Percentiles rank a stretch among this genome's conserved stretches.
phyloP scores from a whole-genome alignment of 2,113 vertebrate species.

The Corythaixoides concolor region DNA sequence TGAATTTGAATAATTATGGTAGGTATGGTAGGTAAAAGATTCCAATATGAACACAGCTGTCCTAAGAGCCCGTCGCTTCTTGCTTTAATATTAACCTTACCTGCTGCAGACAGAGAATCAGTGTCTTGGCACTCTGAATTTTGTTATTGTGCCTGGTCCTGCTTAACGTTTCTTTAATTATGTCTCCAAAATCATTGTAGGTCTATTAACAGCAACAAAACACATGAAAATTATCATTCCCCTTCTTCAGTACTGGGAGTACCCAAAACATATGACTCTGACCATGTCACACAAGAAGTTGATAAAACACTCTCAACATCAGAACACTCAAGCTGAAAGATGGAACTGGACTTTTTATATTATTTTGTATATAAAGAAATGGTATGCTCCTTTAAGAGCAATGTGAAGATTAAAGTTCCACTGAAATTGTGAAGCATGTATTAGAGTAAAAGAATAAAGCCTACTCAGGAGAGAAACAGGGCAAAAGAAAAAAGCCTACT shows the following conservation, averaged over 20 bases:
- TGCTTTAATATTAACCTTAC: slow-evolving; percentile 75
- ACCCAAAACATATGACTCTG: neutral
- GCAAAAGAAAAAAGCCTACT: neutral
- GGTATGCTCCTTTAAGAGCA: neutral
- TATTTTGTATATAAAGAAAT: neutral
- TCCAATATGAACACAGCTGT: neutral
- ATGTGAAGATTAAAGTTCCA: neutral
- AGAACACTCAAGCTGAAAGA: neutral
- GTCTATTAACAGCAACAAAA: slow-evolving; percentile 70
- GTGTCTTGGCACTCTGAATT: slow-evolving; percentile 81
- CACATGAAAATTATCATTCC: neutral
- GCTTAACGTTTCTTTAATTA: slow-evolving; percentile 88
- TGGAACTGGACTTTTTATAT: neutral
- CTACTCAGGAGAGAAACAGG: neutral
- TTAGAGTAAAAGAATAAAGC: neutral
- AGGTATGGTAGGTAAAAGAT: neutral
- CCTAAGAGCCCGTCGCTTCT: neutral
- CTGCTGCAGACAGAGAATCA: slow-evolving; percentile 88
- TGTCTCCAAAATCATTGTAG: slow-evolving; percentile 88
- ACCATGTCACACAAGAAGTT: neutral
- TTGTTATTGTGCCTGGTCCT: slow-evolving; percentile 83
- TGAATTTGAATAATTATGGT: neutral
- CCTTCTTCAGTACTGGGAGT: neutral
- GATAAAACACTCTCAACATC: neutral
- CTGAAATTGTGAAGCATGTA: neutral